phyloP scores from a whole-genome alignment of 2,113 vertebrate genomes.

The Gavia stellata region DNA sequence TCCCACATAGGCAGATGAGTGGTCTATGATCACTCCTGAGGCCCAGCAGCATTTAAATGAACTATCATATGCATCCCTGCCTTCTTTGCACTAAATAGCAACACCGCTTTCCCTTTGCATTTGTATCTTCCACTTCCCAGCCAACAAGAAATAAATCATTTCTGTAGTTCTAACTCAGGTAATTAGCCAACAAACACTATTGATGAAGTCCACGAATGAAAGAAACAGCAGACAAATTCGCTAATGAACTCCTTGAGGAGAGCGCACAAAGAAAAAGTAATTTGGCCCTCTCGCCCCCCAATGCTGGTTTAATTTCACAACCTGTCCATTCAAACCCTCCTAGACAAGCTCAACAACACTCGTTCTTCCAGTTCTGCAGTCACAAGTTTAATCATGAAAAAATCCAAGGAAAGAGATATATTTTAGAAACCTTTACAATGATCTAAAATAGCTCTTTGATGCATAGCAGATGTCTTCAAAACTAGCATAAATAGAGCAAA shows the following conservation, averaged over 20 bases:
- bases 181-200: conserved; percentile 1
- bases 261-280: not conserved
- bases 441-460: conserved; percentile 35
- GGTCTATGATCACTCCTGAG: not conserved
- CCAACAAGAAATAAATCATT: not conserved
- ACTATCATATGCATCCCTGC: not conserved
- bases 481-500: conserved; percentile 7
- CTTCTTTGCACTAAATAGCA: not conserved
- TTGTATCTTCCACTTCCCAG: not conserved
- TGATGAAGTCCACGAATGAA: not conserved
- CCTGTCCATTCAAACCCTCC: conserved; percentile 30
- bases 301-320: not conserved
- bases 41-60: not conserved
- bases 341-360: not conserved
- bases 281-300: not conserved
- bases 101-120: not conserved
- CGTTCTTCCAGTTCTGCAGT: not conserved
- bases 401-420: not conserved
- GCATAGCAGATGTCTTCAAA: conserved; percentile 38
- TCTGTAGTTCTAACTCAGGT: not conserved
- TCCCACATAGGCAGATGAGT: not conserved
- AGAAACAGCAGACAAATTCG: not conserved
- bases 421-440: conserved; percentile 23
- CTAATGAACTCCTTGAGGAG: not conserved
- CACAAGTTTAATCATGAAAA: not conserved